Conservation (phyloP, 2,113 vertebrate genomes). For the Neotoma lepida region DNA sequence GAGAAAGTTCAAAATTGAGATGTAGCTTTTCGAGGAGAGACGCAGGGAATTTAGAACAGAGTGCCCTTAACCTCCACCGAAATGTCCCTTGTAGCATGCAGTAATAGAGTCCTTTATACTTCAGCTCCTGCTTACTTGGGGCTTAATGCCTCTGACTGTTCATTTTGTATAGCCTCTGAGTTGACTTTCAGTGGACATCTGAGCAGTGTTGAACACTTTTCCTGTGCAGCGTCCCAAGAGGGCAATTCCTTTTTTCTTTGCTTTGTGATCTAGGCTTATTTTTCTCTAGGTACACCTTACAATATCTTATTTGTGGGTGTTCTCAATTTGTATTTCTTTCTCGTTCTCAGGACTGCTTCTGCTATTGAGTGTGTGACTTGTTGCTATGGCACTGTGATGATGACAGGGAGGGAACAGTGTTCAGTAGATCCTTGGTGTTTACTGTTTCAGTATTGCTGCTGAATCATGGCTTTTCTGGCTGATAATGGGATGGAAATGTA, state of each 20-base stretch:
- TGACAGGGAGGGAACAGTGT: conserved; percentile 12
- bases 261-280: conserved; percentile 63
- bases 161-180: conserved; percentile 80
- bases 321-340: conserved; percentile 68
- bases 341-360: conserved; percentile 51
- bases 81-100: conserved; percentile 77
- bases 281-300: conserved; percentile 77
- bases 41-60: conserved; percentile 76
- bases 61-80: conserved; percentile 81
- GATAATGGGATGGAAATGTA: not conserved
- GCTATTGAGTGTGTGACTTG: not conserved
- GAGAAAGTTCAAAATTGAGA: conserved; percentile 76
- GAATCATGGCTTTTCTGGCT: not conserved
- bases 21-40: conserved; percentile 76
- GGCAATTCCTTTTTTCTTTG: conserved; percentile 75
- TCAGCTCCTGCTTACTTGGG: conserved; percentile 79
- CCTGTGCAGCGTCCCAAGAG: conserved; percentile 71
- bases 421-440: conserved; percentile 7
- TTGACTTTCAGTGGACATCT: conserved; percentile 76
- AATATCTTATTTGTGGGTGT: conserved; percentile 65
- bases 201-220: conserved; percentile 67
- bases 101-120: conserved; percentile 79
- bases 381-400: not conserved
- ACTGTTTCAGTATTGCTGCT: not conserved
- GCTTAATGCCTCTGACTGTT: conserved; percentile 79